Evolutionary conservation across 2,888 invertebrate genomes (phyloP).

Genomic region (Drosophila paranaensis): DNA sequence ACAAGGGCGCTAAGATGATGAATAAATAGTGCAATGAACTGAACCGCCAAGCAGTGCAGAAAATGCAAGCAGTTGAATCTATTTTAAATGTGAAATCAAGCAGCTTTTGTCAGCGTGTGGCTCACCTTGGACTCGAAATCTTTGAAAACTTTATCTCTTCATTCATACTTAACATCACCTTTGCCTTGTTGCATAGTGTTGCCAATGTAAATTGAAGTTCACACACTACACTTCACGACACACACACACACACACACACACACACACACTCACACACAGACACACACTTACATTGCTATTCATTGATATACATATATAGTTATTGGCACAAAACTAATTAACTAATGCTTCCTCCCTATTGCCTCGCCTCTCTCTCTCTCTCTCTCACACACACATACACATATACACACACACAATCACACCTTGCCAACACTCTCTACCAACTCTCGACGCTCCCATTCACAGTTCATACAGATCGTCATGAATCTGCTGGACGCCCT

Average conservation of each 20-base stretch:
- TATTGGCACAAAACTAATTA: constrained; percentile 75
- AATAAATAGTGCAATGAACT: not conserved
- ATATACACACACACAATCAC: constrained; percentile 18
- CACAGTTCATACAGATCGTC: constrained; percentile 95
- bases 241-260: constrained; percentile 18
- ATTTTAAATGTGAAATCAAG: not conserved
- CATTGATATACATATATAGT: constrained; percentile 18
- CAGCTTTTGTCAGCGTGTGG: constrained; percentile 8
- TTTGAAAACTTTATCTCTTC: not conserved
- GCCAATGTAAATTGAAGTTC: constrained; percentile 53
- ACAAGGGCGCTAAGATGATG: constrained; percentile 3
- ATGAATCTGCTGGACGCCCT: constrained; percentile 95
- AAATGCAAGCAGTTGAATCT: no score
- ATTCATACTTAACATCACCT: not conserved
- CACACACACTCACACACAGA: constrained; percentile 18
- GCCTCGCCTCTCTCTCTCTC: constrained; percentile 1
- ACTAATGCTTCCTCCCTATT: constrained; percentile 62
- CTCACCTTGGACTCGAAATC: not conserved
- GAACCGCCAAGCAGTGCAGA: not conserved
- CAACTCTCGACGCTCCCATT: constrained; percentile 70
- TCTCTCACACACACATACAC: constrained; percentile 14
- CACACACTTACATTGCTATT: constrained; percentile 28
- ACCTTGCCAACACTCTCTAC: constrained; percentile 47
- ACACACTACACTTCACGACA: constrained; percentile 28
- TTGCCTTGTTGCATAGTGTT: constrained; percentile 60